A percentile compares a stretch with the other conserved stretches of the same genome.
Evolutionary conservation across 2,113 vertebrate species (phyloP).

Genomic region (Alethe diademata): DNA sequence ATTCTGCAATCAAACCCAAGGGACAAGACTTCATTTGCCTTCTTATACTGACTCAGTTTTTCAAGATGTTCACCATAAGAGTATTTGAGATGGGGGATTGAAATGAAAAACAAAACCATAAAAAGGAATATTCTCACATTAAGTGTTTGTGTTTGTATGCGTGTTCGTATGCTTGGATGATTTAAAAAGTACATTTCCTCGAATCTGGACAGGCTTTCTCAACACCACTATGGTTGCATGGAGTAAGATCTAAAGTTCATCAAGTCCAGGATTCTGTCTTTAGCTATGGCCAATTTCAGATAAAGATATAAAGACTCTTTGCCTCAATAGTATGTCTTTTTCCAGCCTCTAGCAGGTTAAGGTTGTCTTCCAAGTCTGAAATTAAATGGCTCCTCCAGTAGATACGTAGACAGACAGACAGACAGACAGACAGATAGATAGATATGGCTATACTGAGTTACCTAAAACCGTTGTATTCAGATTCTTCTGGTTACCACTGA

Average conservation of each 20-base stretch:
- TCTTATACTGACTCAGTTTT: constrained; percentile 6
- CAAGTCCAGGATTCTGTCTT: background rate
- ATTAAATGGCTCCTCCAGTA: background rate
- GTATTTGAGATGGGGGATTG: background rate
- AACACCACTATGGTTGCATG: background rate
- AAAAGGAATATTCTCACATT: background rate
- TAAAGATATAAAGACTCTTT: background rate
- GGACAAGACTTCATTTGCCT: background rate
- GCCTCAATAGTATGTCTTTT: background rate
- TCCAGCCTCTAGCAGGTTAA: background rate
- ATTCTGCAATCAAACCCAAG: background rate
- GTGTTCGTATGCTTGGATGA: background rate
- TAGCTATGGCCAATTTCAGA: background rate
- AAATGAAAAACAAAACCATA: background rate
- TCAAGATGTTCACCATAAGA: background rate
- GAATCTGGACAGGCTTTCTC: background rate
- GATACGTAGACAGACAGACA: background rate
- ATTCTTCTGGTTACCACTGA: background rate
- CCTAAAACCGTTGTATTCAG: background rate
- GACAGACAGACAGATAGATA: background rate
- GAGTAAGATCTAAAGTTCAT: background rate
- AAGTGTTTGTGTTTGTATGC: background rate
- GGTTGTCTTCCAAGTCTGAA: background rate
- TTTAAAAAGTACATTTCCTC: background rate
- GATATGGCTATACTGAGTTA: background rate